Evolutionary conservation across 2,888 invertebrate species (phyloP), one percentile per base, ranked within the genome.

Genomic region (Acanthosepion esculentum): DNA sequence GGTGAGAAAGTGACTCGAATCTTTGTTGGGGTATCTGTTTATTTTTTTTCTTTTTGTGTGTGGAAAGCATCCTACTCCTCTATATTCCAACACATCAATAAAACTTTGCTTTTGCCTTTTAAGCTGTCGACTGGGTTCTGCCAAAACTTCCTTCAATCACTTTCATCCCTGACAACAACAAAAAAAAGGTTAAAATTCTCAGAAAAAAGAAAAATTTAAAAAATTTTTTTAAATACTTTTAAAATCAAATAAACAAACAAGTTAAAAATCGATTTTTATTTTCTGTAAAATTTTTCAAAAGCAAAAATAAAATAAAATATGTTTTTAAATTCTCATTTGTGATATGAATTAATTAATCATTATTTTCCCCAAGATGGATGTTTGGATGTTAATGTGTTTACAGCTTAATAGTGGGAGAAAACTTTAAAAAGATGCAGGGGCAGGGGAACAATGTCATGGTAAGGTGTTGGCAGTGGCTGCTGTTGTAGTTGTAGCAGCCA

Each of bases 321-420:
- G 20, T 20, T 59, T 59, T 78, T 15, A n/a, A 78, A 78, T 78
- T 78, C n/a, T 78, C n/a, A 78, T 78, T 78, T 78, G n/a, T 78
- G 78, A n/a, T 12, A 78, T 78, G 78, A 78, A 78, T 78, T 64
- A 78, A 78, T 78, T 78, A 78, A 78, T 78, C 78, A n/a, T 10
- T 78, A n/a, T n/a, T 33, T 33, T 33, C n/a, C 78, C n/a, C 78
- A n/a, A 23, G 78, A 78, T 78, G 78, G 12, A 78, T n/a, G 78
- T 78, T 78, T 78, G n/a, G 78, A 78, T 78, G 78, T 33, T 78
- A 78, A n/a, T 78, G 78, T 78, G 78, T 78, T 78, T 78, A 78
- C 78, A 78, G 78, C 78, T 78, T n/a, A 78, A 78, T 78, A n/a
- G 78, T 33, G n/a, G 78, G 33, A 78, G 64, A 64, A 64, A 8